phyloP scores from a whole-genome alignment of 23 tunicate species.

The Halocynthia aurantium region DNA sequence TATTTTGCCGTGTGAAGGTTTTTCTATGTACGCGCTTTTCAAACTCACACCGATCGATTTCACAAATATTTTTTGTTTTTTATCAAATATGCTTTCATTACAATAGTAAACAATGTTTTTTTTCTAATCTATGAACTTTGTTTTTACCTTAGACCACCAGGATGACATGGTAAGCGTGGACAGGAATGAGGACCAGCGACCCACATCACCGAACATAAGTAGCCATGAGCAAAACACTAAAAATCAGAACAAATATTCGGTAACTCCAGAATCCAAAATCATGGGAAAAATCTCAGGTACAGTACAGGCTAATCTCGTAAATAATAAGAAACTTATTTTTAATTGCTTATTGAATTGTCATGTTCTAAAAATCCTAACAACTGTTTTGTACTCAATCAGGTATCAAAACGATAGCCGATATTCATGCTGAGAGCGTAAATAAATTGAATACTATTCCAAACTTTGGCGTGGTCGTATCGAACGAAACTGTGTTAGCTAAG shows the following conservation, averaged over 20 bases:
- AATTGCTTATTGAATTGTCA: neutral
- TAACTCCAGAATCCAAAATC: constrained; percentile 38
- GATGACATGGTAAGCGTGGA: constrained; percentile 74
- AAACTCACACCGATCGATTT: no score
- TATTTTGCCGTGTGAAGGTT: no score
- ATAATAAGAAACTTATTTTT: neutral
- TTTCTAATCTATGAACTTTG: neutral
- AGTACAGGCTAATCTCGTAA: neutral
- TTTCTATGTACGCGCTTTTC: no score
- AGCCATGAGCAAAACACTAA: constrained; percentile 3
- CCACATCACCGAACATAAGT: constrained; percentile 51
- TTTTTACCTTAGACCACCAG: constrained; percentile 51
- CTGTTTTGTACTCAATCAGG: constrained; percentile 12
- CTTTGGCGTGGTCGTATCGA: constrained; percentile 71
- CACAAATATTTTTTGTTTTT: neutral
- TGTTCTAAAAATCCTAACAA: no score
- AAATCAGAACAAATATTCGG: constrained; percentile 9
- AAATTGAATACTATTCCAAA: constrained; percentile 62
- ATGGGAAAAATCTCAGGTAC: constrained; percentile 53
- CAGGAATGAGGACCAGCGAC: constrained; percentile 54
- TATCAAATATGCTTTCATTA: neutral
- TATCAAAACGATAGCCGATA: constrained; percentile 19
- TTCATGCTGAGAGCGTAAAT: constrained; percentile 30
- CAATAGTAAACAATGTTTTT: no score
- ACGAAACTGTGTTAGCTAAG: constrained; percentile 58